These are phyloP conservation scores for Temnothorax rugatulus DNA, from an alignment of 2,888 invertebrate species.

Conservation along the genomic window DNA sequence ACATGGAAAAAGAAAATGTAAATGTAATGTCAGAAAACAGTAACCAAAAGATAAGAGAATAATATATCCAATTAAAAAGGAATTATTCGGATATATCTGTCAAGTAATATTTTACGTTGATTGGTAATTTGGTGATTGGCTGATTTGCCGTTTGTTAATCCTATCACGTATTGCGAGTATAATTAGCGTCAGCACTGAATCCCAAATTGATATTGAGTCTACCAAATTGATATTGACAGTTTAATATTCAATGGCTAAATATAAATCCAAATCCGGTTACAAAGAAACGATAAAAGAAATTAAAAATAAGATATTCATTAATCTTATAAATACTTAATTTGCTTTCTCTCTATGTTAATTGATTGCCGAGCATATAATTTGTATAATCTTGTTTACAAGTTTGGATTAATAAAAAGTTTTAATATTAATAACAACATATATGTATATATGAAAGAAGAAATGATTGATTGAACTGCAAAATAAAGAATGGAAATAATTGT, in stretches of 20 bases:
- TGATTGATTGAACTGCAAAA: conserved; percentile 1
- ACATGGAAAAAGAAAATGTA: neutral
- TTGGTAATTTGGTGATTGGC: conserved; percentile 16
- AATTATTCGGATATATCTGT: neutral
- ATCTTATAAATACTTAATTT: conserved; percentile 22
- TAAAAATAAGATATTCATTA: neutral
- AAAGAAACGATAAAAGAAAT: neutral
- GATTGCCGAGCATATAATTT: neutral
- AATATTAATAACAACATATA: conserved; percentile 1
- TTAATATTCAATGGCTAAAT: conserved; percentile 10
- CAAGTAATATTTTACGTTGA: conserved; percentile 2
- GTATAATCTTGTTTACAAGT: neutral
- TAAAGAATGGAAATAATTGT: neutral
- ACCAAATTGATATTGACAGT: conserved; percentile 8
- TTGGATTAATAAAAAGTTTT: neutral
- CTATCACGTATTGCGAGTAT: conserved; percentile 11
- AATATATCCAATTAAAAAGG: neutral
- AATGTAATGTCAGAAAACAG: neutral
- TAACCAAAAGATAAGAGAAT: neutral
- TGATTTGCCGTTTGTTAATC: conserved; percentile 9
- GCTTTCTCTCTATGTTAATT: neutral
- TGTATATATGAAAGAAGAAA: neutral
- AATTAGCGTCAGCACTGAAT: conserved; percentile 22
- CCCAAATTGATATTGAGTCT: conserved; percentile 25
- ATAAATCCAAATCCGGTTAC: neutral